These are phyloP conservation scores for Ficedula albicollis DNA, from an alignment of 2,797 vertebrate species.

Conservation along the genomic window DNA sequence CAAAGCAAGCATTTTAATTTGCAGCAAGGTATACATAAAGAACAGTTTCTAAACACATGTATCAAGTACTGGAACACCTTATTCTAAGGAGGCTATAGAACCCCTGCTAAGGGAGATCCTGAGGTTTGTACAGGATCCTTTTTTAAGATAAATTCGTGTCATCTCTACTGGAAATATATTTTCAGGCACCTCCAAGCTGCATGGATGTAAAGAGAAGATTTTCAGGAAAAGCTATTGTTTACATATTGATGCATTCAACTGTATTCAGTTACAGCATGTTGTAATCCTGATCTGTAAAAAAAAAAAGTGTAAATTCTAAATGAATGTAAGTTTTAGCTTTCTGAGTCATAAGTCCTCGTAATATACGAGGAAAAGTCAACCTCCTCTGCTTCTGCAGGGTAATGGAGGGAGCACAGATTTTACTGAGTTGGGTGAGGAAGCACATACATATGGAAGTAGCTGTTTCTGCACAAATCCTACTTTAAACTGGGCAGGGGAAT, in stretches of 20 bases:
- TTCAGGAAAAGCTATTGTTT: not conserved
- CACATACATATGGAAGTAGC: not conserved
- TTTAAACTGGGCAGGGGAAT: not conserved
- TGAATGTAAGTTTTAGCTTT: not conserved
- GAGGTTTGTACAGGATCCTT: not conserved
- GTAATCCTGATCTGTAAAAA: not conserved
- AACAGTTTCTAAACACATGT: not conserved
- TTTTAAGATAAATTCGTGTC: not conserved
- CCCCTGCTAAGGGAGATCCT: not conserved
- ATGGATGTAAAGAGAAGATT: not conserved
- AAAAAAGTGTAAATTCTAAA: not conserved
- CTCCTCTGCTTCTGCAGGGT: not conserved
- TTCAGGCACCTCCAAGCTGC: not conserved
- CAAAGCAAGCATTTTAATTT: not conserved
- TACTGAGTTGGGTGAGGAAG: not conserved
- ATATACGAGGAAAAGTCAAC: not conserved
- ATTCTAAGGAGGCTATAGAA: not conserved
- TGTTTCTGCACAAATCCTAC: not conserved
- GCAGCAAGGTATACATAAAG: not conserved
- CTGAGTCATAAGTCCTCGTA: not conserved
- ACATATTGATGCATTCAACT: not conserved
- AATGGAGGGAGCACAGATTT: not conserved
- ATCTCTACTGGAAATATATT: not conserved
- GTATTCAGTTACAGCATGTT: not conserved
- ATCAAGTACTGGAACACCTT: not conserved